Percentiles rank a stretch among this genome's conserved stretches.
phyloP scores from a whole-genome alignment of 2,888 invertebrate species.

The Mermis nigrescens region DNA sequence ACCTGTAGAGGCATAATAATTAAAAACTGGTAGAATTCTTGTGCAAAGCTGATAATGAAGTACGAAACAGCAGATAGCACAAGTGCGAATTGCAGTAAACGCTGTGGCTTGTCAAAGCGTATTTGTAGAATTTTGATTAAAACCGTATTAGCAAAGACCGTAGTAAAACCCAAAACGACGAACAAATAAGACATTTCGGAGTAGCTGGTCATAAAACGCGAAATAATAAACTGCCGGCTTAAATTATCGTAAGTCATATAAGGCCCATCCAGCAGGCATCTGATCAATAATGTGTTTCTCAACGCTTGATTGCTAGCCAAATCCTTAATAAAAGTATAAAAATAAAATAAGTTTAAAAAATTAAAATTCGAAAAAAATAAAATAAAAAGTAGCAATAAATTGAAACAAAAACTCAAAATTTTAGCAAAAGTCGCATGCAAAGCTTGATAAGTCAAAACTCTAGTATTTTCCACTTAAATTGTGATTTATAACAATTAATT shows the following conservation, averaged over 20 bases:
- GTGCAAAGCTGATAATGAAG: constrained; percentile 17
- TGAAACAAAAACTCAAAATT: too few relatives aligned
- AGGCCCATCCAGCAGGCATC: constrained; percentile 16
- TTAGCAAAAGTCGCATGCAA: too few relatives aligned
- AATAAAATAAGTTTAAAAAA: too few relatives aligned
- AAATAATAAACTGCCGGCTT: constrained; percentile 19
- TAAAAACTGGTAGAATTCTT: constrained; percentile 16
- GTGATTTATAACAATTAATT: too few relatives aligned
- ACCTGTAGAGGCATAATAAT: constrained; percentile 23
- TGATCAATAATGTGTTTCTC: background rate
- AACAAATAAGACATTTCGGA: constrained; percentile 17
- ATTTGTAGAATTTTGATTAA: constrained; percentile 23
- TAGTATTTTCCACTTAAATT: too few relatives aligned
- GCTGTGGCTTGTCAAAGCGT: constrained; percentile 17
- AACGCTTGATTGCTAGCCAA: background rate
- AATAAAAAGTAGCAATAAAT: too few relatives aligned
- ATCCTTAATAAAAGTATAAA: too few relatives aligned
- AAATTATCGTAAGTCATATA: constrained; percentile 24
- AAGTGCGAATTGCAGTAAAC: constrained; percentile 18
- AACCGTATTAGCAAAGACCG: constrained; percentile 20
- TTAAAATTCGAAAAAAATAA: too few relatives aligned
- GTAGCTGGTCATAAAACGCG: constrained; percentile 19
- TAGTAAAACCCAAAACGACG: constrained; percentile 20
- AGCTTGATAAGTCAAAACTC: too few relatives aligned
- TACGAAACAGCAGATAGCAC: constrained; percentile 18